Base-by-base conservation (phyloP, 2,113 vertebrate genomes). In the Coptodon bakossiorum region DNA sequence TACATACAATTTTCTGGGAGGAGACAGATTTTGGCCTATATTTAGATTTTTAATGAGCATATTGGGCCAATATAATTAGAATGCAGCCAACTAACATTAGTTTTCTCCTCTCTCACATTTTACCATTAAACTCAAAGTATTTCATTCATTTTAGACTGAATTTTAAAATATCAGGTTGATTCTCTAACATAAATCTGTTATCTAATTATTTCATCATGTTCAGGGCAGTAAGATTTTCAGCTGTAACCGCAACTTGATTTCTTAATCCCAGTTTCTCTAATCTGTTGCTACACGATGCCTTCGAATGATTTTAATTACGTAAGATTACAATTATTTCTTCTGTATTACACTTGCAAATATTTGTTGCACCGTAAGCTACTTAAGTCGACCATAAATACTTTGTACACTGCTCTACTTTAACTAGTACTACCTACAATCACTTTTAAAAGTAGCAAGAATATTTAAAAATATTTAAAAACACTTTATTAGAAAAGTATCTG, bases 221-320 rank as follows among this genome's bases (percentile, higher is more conserved):
- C 53, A 56, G n/a, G 40, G n/a, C 10, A 54, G 53, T 54, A 54
- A 56, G 53, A 12, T 54, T 54, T 54, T 54, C n/a, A 54, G 10
- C 53, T 56, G 53, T 7, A 4, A 54, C n/a, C 12, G 53, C 53
- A 54, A 54, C n/a, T 54, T 53, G 2, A 52, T 19, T 53, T 22
- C 53, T 54, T 54, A 54, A 54, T 24, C 53, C n/a, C 53, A 54
- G 6, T 24, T 54, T 54, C 53, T 54, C 0, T 0, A 54, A 54
- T 54, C n/a, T 54, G 1, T 0, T 54, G 53, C n/a, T 13, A 24
- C 52, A 22, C 6, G 12, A 7, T 24, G 10, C 6, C 53, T 54
- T 54, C 10, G 10, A 54, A 54, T 24, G n/a, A 54, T 54, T 54
- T 54, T 54, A 54, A 54, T 54, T 54, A 22, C 0, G 52, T 54